Evolutionary conservation across 1,140 invertebrate species (phyloP), one percentile per base, ranked within the genome.

Genomic region (Trissolcus basalis): DNA sequence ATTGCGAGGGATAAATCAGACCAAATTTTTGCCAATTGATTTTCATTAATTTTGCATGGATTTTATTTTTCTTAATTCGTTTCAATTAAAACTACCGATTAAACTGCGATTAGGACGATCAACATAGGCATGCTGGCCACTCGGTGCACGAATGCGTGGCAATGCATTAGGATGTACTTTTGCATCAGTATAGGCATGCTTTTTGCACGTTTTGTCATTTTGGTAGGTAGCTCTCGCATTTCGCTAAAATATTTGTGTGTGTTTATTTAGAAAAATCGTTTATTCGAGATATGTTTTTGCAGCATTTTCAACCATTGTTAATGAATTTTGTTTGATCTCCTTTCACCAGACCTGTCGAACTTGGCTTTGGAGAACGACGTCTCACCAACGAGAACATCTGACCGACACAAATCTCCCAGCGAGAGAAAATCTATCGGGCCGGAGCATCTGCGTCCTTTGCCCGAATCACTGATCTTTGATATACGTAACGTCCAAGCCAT

Each of bases 401-500:
- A 87, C 0, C 79, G 80, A 9, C 82, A 86, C 19, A 90, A 90
- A 74, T 90, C 89, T 8, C 81, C 87, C 9, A 85, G 89, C 33
- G 92, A 85, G 69, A 90, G 86, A 80, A 91, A 83, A 82, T 91
- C 83, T 80, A 90, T 90, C 2, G 89, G 89, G 3, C 84, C 90
- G 6, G 90, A 91, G 75, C 90, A 91, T 1, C 81, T 96, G 15
- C 90, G 92, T 64, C 93, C 95, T 0, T 85, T 98, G 39, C 95
- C 96, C 0, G 93, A 94, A 71, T 96, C 95, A 10, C 88, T 98
- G 11, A 92, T 94, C 11, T 96, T 95, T 86, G 97, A 98, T 89
- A 95, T 98, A 88, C 95, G 96, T 80, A 97, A 97, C 86, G 93
- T 99, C n/a, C 94, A 97, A 90, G 93, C 94, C 11, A 98, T 98